Conservation (phyloP, 23 tunicate genomes). For the Styela clava region DNA sequence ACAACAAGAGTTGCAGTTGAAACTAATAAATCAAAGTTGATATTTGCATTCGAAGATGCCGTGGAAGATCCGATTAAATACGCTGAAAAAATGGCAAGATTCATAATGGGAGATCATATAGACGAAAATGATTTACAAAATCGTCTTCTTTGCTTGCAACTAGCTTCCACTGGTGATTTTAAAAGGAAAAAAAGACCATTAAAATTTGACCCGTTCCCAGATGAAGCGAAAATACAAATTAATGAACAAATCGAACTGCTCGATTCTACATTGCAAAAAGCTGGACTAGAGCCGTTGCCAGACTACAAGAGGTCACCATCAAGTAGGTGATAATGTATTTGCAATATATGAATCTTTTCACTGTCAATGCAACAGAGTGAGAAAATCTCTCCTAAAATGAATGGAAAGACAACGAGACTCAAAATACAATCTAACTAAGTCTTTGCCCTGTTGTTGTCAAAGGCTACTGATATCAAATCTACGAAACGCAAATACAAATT, state of each 20-base stretch:
- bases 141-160: constrained; percentile 12
- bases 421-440: too few relatives aligned
- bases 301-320: neutral
- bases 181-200: constrained; percentile 16
- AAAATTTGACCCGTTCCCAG: constrained; percentile 11
- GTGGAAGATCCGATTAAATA: neutral
- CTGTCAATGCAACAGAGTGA: too few relatives aligned
- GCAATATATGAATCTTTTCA: too few relatives aligned
- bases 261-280: neutral
- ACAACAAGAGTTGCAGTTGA: constrained; percentile 4
- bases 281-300: neutral
- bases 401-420: too few relatives aligned
- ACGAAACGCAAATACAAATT: too few relatives aligned
- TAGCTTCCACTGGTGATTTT: constrained; percentile 6
- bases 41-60: constrained; percentile 15
- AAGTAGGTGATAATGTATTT: neutral
- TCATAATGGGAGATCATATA: constrained; percentile 16
- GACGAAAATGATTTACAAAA: constrained; percentile 4
- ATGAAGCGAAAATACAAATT: neutral
- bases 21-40: neutral
- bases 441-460: too few relatives aligned
- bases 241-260: constrained; percentile 10
- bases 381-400: too few relatives aligned
- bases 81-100: constrained; percentile 28
- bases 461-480: too few relatives aligned